These are phyloP conservation scores for Nomada goodeniana DNA, from an alignment of 2,888 invertebrate genomes.

Conservation along the genomic window DNA sequence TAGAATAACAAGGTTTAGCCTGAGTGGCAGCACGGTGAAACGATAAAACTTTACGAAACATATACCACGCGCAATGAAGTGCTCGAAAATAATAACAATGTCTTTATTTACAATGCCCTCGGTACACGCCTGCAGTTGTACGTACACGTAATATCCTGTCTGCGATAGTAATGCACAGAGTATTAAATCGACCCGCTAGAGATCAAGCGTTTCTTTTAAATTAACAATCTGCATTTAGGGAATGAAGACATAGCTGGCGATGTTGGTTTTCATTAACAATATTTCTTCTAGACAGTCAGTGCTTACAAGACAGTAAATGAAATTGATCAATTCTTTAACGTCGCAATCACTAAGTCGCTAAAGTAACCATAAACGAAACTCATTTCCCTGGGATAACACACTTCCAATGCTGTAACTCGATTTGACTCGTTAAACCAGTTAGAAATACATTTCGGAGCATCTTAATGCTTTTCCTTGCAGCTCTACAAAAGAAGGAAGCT, in stretches of 20 bases:
- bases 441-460: slow-evolving; percentile 2
- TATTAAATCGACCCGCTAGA: too few species aligned
- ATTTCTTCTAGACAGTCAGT: neutral
- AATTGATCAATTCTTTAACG: slow-evolving; percentile 2
- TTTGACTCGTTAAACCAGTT: neutral
- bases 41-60: neutral
- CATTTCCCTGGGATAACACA: slow-evolving; percentile 13
- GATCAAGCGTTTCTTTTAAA: too few species aligned
- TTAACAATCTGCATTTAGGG: too few species aligned
- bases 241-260: too few species aligned
- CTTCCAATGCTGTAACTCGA: slow-evolving; percentile 3
- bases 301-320: neutral
- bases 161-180: too few species aligned
- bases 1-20: neutral
- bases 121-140: neutral
- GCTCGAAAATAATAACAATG: too few species aligned
- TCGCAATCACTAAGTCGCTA: neutral
- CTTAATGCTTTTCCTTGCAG: neutral
- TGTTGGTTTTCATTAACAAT: neutral
- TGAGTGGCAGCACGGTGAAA: too few species aligned
- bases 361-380: slow-evolving; percentile 16
- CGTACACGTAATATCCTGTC: neutral
- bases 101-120: too few species aligned
- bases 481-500: neutral
- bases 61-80: neutral